Percentiles rank a stretch among this genome's conserved stretches.
phyloP scores from a whole-genome alignment of 1,140 invertebrate genomes.

The Trichogramma pretiosum region DNA sequence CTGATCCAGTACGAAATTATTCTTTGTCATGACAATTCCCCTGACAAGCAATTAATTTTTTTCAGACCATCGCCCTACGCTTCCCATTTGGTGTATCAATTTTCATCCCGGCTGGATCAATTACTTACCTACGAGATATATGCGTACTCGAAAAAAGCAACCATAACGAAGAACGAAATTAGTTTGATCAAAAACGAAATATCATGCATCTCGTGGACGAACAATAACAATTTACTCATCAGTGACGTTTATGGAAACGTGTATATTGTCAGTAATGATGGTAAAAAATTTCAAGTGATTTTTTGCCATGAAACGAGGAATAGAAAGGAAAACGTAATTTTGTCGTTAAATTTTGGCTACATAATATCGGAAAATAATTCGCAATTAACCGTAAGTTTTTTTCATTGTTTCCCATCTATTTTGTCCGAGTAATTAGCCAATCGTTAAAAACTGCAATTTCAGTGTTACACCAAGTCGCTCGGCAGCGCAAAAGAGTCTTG shows the following conservation, averaged over 20 bases:
- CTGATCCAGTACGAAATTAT: conserved; percentile 22
- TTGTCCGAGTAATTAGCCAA: neutral
- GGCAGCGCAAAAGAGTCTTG: conserved; percentile 17
- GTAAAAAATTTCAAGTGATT: conserved; percentile 16
- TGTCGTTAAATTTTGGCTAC: conserved; percentile 16
- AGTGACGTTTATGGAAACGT: conserved; percentile 25
- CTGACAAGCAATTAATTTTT: no score
- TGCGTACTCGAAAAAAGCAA: conserved; percentile 27
- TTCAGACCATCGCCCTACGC: conserved; percentile 24
- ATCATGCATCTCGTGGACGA: conserved; percentile 25
- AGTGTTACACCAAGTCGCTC: conserved; percentile 29
- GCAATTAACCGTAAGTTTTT: conserved; percentile 23
- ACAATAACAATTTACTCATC: conserved; percentile 24
- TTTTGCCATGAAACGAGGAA: no score
- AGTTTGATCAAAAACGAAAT: conserved; percentile 14
- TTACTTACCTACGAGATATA: conserved; percentile 24
- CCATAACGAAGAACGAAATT: conserved; percentile 15
- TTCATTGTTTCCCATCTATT: neutral
- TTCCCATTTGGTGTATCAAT: conserved; percentile 22
- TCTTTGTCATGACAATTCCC: no score
- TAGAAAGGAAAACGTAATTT: neutral
- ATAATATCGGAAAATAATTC: conserved; percentile 20
- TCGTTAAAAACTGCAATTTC: conserved; percentile 2
- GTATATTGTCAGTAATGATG: conserved; percentile 20
- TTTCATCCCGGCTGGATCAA: conserved; percentile 11